Evolutionary conservation across 2,888 invertebrate genomes (phyloP).

Genomic region (Drosophila merina): DNA sequence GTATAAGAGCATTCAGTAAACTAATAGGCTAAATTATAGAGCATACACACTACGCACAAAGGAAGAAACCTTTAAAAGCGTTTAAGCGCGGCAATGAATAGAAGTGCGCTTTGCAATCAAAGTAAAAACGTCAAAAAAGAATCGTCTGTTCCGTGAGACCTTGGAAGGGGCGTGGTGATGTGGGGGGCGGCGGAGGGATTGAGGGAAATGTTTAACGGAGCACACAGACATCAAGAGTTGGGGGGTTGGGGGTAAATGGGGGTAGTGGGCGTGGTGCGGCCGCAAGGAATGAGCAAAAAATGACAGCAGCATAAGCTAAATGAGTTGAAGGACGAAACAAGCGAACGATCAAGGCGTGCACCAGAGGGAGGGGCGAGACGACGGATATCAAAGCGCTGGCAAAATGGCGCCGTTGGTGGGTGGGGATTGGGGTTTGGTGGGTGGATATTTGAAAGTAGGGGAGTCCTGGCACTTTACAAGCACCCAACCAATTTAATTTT

Average conservation of each 20-base stretch:
- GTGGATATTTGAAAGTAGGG: neutral
- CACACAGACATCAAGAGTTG: conserved; percentile 13
- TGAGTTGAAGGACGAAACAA: conserved; percentile 69
- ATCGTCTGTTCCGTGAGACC: neutral
- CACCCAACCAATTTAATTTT: conserved; percentile 66
- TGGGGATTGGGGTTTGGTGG: conserved; percentile 1
- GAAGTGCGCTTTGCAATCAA: conserved; percentile 76
- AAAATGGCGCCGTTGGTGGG: conserved; percentile 63
- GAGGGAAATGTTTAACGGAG: conserved; percentile 12
- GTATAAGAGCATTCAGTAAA: conserved; percentile 64
- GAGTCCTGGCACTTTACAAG: conserved; percentile 53
- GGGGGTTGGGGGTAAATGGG: conserved; percentile 6
- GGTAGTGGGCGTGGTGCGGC: conserved; percentile 43
- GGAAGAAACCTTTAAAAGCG: conserved; percentile 59
- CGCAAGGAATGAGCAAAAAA: conserved; percentile 50
- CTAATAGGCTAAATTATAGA: conserved; percentile 73
- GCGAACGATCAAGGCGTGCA: neutral
- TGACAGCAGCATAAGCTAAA: conserved; percentile 68
- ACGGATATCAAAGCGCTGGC: conserved; percentile 72
- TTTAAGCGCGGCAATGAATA: conserved; percentile 69
- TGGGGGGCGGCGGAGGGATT: neutral
- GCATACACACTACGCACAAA: conserved; percentile 24
- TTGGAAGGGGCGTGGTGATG: neutral
- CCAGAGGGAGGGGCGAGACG: conserved; percentile 8
- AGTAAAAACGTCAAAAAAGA: conserved; percentile 60